phyloP scores from a whole-genome alignment of 2,888 invertebrate genomes.

The Ametastegia equiseti region DNA sequence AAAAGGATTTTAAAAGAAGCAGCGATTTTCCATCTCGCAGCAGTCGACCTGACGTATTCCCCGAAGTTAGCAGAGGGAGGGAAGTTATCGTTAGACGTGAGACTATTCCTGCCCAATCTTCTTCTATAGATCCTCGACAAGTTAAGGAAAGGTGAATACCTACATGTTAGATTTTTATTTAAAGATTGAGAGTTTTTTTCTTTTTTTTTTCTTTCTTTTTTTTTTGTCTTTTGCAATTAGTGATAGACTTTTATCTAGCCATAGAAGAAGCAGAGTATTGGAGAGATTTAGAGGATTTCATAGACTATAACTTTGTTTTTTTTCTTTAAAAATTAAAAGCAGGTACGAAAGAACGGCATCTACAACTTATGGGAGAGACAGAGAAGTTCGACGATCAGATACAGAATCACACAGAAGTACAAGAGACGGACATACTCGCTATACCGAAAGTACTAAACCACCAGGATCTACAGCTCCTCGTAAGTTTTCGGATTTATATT shows the following conservation, averaged over 20 bases:
- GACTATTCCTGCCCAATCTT: conserved; percentile 63
- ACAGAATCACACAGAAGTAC: conserved; percentile 71
- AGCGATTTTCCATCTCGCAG: conserved; percentile 70
- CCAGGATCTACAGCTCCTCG: conserved; percentile 71
- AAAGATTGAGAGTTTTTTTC: neutral
- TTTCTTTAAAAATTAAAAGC: conserved; percentile 16
- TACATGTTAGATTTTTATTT: no score
- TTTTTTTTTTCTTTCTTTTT: neutral
- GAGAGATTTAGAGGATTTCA: neutral
- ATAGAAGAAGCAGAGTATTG: no score
- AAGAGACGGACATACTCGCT: conserved; percentile 70
- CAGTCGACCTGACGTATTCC: conserved; percentile 70
- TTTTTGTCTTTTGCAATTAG: no score
- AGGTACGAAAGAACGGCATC: conserved; percentile 69
- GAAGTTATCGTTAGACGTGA: conserved; percentile 73
- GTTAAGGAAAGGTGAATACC: conserved; percentile 72
- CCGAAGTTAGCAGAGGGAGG: conserved; percentile 70
- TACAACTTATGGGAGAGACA: conserved; percentile 68
- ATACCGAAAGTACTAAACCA: conserved; percentile 71
- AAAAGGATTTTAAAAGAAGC: conserved; percentile 71
- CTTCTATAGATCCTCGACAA: conserved; percentile 72
- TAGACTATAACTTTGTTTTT: neutral
- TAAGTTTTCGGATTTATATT: conserved; percentile 62
- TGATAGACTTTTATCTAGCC: no score
- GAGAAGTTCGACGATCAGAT: conserved; percentile 72